phyloP scores from a whole-genome alignment of 2,113 vertebrate genomes.

The Jacana jacana region DNA sequence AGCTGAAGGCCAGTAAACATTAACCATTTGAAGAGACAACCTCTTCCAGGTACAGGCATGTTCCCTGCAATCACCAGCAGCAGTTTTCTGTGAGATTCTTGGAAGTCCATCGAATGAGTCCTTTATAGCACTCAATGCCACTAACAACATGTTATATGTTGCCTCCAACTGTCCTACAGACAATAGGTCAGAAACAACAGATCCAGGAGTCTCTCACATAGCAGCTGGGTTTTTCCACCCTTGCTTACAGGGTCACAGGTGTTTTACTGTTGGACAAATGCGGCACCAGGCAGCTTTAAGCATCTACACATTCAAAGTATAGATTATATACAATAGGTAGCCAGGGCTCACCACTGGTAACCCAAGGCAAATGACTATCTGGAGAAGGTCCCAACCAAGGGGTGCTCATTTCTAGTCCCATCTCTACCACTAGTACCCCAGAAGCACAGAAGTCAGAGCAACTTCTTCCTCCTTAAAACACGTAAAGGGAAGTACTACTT shows the following conservation, averaged over 20 bases:
- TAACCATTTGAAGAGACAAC: not conserved
- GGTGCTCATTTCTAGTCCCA: not conserved
- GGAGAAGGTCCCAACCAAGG: not conserved
- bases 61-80: not conserved
- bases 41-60: not conserved
- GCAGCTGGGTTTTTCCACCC: not conserved
- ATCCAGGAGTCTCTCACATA: not conserved
- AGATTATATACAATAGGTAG: not conserved
- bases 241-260: not conserved
- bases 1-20: not conserved
- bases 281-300: not conserved
- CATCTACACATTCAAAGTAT: not conserved
- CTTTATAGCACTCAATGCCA: not conserved
- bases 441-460: not conserved
- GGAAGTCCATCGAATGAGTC: not conserved
- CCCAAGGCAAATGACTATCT: not conserved
- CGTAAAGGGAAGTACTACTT: rapidly evolving
- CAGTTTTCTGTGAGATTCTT: not conserved
- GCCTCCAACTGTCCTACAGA: not conserved
- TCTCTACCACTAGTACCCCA: rapidly evolving
- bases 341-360: not conserved
- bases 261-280: not conserved
- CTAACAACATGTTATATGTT: not conserved
- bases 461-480: not conserved
- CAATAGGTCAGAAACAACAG: not conserved